A percentile compares a stretch with the other conserved stretches of the same genome.
Conservation (phyloP, 2,113 vertebrate species). For the Sander lucioperca region DNA sequence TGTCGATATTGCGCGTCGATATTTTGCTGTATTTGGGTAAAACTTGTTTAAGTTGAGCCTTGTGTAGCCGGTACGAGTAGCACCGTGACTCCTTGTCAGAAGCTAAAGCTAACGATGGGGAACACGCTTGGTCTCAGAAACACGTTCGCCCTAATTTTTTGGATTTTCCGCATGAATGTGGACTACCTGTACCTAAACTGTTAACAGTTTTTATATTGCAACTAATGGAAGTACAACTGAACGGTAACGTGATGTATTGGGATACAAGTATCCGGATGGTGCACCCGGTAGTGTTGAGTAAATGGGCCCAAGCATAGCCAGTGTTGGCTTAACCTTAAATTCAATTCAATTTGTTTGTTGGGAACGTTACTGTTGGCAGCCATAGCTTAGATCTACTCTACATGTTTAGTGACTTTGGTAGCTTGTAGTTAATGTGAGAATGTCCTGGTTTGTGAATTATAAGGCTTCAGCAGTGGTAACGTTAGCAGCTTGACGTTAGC, state of each 20-base stretch:
- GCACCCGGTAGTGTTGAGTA: neutral
- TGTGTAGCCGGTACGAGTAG: constrained; percentile 39
- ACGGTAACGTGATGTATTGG: neutral
- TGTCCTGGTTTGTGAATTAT: no score
- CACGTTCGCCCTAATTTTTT: accelerated
- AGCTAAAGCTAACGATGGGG: constrained; percentile 49
- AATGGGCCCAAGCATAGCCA: constrained; percentile 16
- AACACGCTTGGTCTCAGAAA: neutral
- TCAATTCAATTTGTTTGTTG: no score
- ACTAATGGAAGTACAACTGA: accelerated
- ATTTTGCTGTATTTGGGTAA: neutral
- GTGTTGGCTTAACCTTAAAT: no score
- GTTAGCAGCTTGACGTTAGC: neutral
- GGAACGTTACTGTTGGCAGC: neutral
- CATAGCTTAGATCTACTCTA: accelerated
- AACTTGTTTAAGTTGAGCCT: neutral
- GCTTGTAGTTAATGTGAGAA: no score
- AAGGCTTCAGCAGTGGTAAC: no score
- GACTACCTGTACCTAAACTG: accelerated
- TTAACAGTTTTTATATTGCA: accelerated
- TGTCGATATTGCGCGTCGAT: constrained; percentile 36
- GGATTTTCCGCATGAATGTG: neutral
- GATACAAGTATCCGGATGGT: neutral
- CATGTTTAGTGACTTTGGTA: accelerated
- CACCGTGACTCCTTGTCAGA: neutral